Conservation (phyloP, 2,888 invertebrate genomes). For the Brenthis daphne region DNA sequence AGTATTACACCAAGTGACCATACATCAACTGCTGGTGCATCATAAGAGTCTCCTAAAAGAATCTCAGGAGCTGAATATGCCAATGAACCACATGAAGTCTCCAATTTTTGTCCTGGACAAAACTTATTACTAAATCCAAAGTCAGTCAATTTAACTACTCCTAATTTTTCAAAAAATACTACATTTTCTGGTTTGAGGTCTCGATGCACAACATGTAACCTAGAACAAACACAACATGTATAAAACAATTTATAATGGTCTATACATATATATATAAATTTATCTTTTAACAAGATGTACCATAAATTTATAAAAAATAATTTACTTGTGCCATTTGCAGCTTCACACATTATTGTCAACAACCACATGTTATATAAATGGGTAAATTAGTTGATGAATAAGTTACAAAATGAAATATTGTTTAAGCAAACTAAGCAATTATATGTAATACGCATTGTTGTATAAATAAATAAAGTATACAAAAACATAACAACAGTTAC, state of each 20-base stretch:
- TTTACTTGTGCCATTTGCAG: no score
- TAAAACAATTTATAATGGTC: background rate
- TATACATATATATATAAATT: background rate
- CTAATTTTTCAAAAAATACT: slow-evolving; percentile 98
- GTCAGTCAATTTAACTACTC: slow-evolving; percentile 98
- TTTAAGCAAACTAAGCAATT: no score
- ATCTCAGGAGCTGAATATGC: slow-evolving; percentile 99
- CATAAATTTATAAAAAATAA: no score
- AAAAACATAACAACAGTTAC: no score
- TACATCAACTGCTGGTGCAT: slow-evolving; percentile 99
- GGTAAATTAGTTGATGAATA: no score
- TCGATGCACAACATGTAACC: slow-evolving; percentile 87
- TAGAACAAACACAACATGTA: slow-evolving; percentile 51
- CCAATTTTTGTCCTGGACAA: slow-evolving; percentile 97
- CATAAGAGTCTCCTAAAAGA: slow-evolving; percentile 98
- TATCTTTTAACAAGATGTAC: background rate
- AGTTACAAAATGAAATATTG: no score
- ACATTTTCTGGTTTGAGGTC: slow-evolving; percentile 99
- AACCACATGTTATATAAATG: no score
- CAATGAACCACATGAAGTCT: slow-evolving; percentile 98
- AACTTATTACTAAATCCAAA: slow-evolving; percentile 98
- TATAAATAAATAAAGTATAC: no score
- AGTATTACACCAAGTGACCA: slow-evolving; percentile 99
- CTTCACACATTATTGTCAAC: no score
- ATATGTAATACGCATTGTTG: no score